A percentile compares a stretch with the other conserved stretches of the same genome.
Conservation (phyloP, 1,140 invertebrate species). For the Trachelipus rathkii region DNA sequence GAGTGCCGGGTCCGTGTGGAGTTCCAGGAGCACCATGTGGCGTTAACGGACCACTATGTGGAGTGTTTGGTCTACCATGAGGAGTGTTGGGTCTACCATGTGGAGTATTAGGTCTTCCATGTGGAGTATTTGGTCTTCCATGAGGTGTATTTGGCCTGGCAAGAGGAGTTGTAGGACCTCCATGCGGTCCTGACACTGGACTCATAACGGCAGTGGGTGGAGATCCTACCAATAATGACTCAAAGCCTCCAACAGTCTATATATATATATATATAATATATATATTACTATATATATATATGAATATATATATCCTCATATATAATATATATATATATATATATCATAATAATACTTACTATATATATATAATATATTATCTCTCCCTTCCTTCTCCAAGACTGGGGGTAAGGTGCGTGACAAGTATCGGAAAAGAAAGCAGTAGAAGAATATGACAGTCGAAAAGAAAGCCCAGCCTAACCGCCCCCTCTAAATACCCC, state of each 20-base stretch:
- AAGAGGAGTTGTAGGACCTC: conserved; percentile 29
- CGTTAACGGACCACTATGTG: conserved; percentile 22
- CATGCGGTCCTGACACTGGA: conserved; percentile 27
- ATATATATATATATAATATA: background rate
- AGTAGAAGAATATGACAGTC: too few species aligned
- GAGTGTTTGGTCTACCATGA: conserved; percentile 29
- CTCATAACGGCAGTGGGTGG: conserved; percentile 40
- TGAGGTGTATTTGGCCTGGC: conserved; percentile 36
- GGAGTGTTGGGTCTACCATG: conserved; percentile 34
- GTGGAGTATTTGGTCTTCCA: conserved; percentile 35
- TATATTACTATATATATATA: too few species aligned
- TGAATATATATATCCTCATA: too few species aligned
- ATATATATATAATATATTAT: too few species aligned
- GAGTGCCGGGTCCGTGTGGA: background rate
- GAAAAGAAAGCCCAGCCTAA: too few species aligned
- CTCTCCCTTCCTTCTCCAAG: too few species aligned
- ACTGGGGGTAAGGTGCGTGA: too few species aligned
- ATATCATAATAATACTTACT: too few species aligned
- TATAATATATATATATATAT: too few species aligned
- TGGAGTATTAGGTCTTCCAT: conserved; percentile 35
- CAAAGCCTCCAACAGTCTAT: conserved; percentile 38
- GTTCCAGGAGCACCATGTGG: conserved; percentile 21
- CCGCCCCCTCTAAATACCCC: too few species aligned
- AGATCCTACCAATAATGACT: conserved; percentile 35
- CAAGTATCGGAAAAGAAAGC: too few species aligned